phyloP scores from a whole-genome alignment of 2,888 invertebrate genomes.

The Dusona sp. region DNA sequence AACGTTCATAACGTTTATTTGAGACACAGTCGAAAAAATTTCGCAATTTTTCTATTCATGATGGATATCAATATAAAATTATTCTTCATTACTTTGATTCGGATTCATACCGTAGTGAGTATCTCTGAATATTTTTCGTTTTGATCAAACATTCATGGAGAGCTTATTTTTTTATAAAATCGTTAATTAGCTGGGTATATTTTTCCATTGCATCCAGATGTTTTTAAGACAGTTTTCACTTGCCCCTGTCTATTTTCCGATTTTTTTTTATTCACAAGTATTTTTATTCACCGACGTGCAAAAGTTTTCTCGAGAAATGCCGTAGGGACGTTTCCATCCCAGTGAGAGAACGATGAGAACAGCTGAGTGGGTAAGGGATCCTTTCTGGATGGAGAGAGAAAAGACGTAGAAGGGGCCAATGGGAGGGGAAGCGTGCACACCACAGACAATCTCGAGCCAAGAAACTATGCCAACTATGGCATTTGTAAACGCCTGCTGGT shows the following conservation, averaged over 20 bases:
- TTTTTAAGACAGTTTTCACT: slow-evolving; percentile 1
- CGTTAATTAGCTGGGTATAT: not conserved
- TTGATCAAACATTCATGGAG: not conserved
- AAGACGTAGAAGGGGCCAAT: not conserved
- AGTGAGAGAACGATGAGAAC: slow-evolving; percentile 14
- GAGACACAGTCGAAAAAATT: not conserved
- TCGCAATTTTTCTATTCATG: not conserved
- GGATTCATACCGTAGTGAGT: no score
- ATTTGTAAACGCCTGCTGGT: slow-evolving; percentile 69
- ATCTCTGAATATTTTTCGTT: not conserved
- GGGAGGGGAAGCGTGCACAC: slow-evolving; percentile 38
- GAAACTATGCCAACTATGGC: slow-evolving; percentile 71
- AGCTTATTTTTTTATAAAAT: not conserved
- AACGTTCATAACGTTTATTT: no score
- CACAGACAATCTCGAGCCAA: slow-evolving; percentile 63
- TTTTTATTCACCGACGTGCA: slow-evolving; percentile 55
- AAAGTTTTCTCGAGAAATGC: slow-evolving; percentile 60
- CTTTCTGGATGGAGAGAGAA: slow-evolving; percentile 22
- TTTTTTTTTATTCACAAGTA: slow-evolving; percentile 33
- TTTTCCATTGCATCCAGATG: not conserved
- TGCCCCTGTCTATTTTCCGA: not conserved
- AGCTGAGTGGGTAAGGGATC: slow-evolving; percentile 20
- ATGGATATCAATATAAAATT: not conserved
- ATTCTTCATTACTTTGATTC: not conserved
- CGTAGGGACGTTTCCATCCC: slow-evolving; percentile 41